Base-by-base conservation (phyloP, 2,797 vertebrate species). In the Tauraco hartlaubi region DNA sequence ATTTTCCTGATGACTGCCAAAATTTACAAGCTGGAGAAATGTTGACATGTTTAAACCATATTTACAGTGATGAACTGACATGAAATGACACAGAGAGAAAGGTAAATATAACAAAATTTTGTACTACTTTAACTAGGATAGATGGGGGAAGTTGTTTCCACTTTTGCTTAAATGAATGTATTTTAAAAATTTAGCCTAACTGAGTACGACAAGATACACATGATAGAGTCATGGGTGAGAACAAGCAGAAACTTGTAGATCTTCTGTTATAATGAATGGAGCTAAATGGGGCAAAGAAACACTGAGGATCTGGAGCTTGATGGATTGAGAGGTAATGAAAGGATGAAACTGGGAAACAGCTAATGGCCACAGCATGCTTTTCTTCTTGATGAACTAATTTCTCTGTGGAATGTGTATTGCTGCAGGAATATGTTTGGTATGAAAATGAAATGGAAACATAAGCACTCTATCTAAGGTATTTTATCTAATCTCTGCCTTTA, bases 381-480 rank as follows among this genome's bases (percentile, higher is more conserved):
- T 78, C 0, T n/a, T 89, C 92, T 87, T 58, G 39, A 74, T 55
- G 54, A 86, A 81, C 54, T 91, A 66, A 94, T 91, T 96, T 85
- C 68, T 68, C 5, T 3, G 18, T 66, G 81, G 86, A 95, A 95
- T 77, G 81, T 72, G 37, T 81, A 85, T 91, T 95, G 39, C 67
- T 81, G 52, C 23, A 61, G 67, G 44, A 91, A 69, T 86, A 92
- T 56, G 29, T 95, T 96, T 68, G 72, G 68, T 78, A 91, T 94
- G 80, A 92, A 94, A 96, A 85, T 73, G 11, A 90, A 90, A 91
- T 94, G 72, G 56, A 90, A 89, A 72, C 16, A 62, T 62, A 94
- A 80, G 23, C 54, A 74, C 56, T 72, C 54, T 91, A 79, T 73
- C 92, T 87, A 72, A 94, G 71, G 51, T 88, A 93, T 86, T 96